Base-by-base conservation (phyloP, 2,888 invertebrate species). In the Drosophila eohydei region DNA sequence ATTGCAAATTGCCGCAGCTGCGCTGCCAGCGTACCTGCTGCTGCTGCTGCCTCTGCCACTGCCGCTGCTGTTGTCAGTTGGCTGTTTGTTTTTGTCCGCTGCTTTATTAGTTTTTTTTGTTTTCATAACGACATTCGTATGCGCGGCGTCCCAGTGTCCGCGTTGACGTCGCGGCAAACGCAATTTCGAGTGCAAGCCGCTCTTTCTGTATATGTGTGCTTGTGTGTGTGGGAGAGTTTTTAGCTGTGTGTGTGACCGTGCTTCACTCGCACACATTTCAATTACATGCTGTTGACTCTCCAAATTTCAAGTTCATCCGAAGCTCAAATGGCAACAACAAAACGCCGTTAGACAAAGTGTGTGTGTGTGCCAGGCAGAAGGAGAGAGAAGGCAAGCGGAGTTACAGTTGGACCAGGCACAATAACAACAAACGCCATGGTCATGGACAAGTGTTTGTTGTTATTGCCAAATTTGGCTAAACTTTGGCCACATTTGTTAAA, bases 101-200 rank as follows among this genome's bases (percentile, higher is more conserved):
- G 71, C 80, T 89, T 89, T 88, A 89, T 87, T 89, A 78, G 89
- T 76, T 80, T 85, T 86, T 90, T 90, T 89, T 88, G 90, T 89
- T 89, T 89, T 90, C 80, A 81, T 89, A 85, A 79, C 89, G 78
- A 74, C 77, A 84, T 88, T 88, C 88, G 90, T 80, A 74, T 75
- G 78, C 78, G 74, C 83, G 60, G 56, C 62, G 79, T 70, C 60
- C 63, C 75, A 74, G 60, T 79, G 75, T 79, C 65, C 75, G 55
- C 74, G 70, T 69, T 74, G 62, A 68, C 36, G 70, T 58, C 61
- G 61, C 66, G 51, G 43, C 78, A 30, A 62, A 59, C 62, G 46
- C 76, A 55, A 58, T 44, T 63, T 28, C 55, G 41, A 44, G 48
- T 78, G 68, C 61, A 64, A 56, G 36, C 50, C 21, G 48, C 34